These are phyloP conservation scores for Lordiphosa andalusiaca DNA, from an alignment of 2,888 invertebrate species.

Conservation along the genomic window DNA sequence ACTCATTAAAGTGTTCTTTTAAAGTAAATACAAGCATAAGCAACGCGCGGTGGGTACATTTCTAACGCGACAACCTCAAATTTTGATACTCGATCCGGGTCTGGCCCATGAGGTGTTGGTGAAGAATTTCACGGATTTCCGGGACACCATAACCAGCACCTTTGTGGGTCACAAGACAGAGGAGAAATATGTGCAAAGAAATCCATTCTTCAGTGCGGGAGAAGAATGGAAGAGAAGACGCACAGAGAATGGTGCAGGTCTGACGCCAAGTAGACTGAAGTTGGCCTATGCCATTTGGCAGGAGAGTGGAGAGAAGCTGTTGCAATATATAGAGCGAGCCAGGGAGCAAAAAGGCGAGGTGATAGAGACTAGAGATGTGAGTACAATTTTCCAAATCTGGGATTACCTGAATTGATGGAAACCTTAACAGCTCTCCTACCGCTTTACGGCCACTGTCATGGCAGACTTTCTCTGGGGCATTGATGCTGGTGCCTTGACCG, in stretches of 20 bases:
- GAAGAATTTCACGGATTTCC: conserved; percentile 78
- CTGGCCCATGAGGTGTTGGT: conserved; percentile 78
- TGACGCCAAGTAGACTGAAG: conserved; percentile 81
- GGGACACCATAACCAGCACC: conserved; percentile 65
- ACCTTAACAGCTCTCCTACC: conserved; percentile 56
- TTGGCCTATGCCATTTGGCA: conserved; percentile 64
- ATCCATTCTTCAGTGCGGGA: conserved; percentile 58
- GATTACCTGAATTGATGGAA: not conserved
- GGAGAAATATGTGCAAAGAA: conserved; percentile 47
- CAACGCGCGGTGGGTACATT: conserved; percentile 79
- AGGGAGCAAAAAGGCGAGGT: conserved; percentile 28
- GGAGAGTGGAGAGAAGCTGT: conserved; percentile 46
- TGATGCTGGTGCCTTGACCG: conserved; percentile 62
- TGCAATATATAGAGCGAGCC: conserved; percentile 38
- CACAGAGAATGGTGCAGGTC: conserved; percentile 80
- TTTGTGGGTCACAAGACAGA: conserved; percentile 42
- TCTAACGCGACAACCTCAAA: conserved; percentile 71
- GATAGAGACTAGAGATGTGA: conserved; percentile 69
- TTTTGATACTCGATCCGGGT: conserved; percentile 79
- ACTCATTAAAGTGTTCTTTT: too few species aligned
- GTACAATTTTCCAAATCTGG: conserved; percentile 14
- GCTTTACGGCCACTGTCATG: conserved; percentile 67
- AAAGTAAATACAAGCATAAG: conserved; percentile 69
- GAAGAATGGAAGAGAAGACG: conserved; percentile 81
- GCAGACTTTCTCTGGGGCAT: conserved; percentile 76